A percentile compares a stretch with the other conserved stretches of the same genome.
phyloP scores from a whole-genome alignment of 2,888 invertebrate species.

The Torymus aiolomorphi region DNA sequence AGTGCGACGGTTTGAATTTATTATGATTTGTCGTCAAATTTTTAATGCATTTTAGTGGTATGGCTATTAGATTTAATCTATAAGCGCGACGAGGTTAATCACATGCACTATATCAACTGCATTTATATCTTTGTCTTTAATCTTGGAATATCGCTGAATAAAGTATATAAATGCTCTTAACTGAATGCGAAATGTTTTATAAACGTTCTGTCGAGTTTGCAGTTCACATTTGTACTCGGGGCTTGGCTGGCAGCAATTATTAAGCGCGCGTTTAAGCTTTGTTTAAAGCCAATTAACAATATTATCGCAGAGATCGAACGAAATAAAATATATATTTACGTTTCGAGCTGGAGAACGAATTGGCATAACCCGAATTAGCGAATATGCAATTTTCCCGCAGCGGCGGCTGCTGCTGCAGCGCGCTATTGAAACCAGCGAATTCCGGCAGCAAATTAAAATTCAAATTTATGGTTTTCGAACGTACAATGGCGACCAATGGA shows the following conservation, averaged over 20 bases:
- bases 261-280: slow-evolving; percentile 10
- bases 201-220: too few relatives aligned
- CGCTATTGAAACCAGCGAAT: slow-evolving; percentile 2
- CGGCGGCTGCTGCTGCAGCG: background rate
- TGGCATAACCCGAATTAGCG: background rate
- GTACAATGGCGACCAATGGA: background rate
- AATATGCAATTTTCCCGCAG: slow-evolving; percentile 21
- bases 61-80: too few relatives aligned
- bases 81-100: too few relatives aligned
- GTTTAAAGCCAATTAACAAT: slow-evolving; percentile 15
- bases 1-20: too few relatives aligned
- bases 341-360: background rate
- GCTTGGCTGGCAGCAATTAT: background rate
- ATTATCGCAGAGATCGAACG: slow-evolving; percentile 2
- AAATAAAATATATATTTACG: slow-evolving; percentile 10
- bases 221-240: too few relatives aligned
- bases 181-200: too few relatives aligned
- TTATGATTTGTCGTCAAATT: too few relatives aligned
- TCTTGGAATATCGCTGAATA: too few relatives aligned
- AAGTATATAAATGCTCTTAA: too few relatives aligned
- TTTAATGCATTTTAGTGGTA: too few relatives aligned
- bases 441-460: slow-evolving; percentile 22
- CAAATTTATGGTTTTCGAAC: slow-evolving; percentile 17
- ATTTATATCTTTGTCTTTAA: too few relatives aligned
- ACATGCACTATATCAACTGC: too few relatives aligned